Evolutionary conservation across 2,113 vertebrate genomes (phyloP).

Genomic region (Myotis lucifugus): DNA sequence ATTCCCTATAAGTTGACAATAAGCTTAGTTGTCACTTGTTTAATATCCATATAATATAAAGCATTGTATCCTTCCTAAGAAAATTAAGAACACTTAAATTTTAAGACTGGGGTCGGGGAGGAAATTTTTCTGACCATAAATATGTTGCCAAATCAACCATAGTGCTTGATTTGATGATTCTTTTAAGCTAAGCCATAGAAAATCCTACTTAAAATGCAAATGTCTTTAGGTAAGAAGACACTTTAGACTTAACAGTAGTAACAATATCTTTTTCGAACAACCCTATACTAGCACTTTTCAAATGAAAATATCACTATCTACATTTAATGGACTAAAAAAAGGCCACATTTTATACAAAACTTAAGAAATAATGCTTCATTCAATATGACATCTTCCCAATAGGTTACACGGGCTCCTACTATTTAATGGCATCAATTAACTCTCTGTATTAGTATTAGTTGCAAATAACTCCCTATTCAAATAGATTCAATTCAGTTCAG

Average conservation of each 20-base stretch:
- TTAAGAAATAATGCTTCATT: not conserved
- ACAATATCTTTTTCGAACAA: not conserved
- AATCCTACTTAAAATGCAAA: not conserved
- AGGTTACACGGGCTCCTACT: not conserved
- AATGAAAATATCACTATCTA: not conserved
- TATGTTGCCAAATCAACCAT: not conserved
- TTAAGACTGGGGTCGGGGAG: not conserved
- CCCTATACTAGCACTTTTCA: not conserved
- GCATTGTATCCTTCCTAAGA: not conserved
- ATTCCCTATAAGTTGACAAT: constrained; percentile 4
- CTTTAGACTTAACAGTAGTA: not conserved
- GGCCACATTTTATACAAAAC: not conserved
- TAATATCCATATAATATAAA: not conserved
- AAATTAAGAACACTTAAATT: not conserved
- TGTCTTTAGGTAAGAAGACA: not conserved
- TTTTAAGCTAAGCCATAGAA: not conserved
- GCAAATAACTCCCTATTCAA: not conserved
- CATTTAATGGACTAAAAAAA: not conserved
- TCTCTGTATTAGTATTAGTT: not conserved
- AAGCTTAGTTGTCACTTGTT: not conserved
- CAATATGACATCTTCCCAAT: not conserved
- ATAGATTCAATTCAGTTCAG: not conserved
- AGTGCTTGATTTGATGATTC: not conserved
- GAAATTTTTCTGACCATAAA: not conserved
- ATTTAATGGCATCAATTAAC: not conserved